A percentile compares a stretch with the other conserved stretches of the same genome.
These are phyloP conservation scores for Amia ocellicauda DNA, from an alignment of 2,113 vertebrate genomes.

Conservation along the genomic window DNA sequence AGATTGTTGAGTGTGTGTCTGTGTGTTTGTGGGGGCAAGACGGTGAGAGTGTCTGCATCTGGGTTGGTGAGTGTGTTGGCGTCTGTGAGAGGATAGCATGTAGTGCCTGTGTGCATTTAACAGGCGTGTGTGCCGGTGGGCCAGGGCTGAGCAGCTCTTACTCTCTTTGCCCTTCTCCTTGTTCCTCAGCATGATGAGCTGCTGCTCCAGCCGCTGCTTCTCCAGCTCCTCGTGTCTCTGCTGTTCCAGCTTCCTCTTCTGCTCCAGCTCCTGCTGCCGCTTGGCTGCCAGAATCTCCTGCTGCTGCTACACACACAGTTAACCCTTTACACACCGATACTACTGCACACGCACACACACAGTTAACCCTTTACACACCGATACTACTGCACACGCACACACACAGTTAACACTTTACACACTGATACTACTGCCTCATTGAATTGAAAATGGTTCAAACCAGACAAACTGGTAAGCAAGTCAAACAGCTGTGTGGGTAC, in stretches of 20 bases:
- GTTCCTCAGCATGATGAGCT: conserved; percentile 73
- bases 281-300: conserved; percentile 76
- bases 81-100: no score
- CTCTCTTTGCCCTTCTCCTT: conserved; percentile 81
- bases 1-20: no score
- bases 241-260: conserved; percentile 74
- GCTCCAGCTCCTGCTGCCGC: conserved; percentile 76
- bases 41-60: no score
- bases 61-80: no score
- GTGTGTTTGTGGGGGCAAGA: no score
- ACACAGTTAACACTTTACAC: conserved; percentile 6
- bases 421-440: conserved; percentile 2
- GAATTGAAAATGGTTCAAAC: background rate
- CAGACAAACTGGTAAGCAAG: background rate
- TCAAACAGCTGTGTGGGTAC: background rate
- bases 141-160: conserved; percentile 40
- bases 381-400: conserved; percentile 7
- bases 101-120: no score
- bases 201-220: conserved; percentile 77
- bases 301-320: conserved; percentile 63
- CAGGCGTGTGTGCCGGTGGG: conserved; percentile 1
- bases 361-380: conserved; percentile 1
- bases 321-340: conserved; percentile 12
- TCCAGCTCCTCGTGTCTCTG: conserved; percentile 76
- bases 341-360: conserved; percentile 5